A percentile compares a stretch with the other conserved stretches of the same genome.
phyloP scores from a whole-genome alignment of 2,888 invertebrate genomes.

The Drosophila anceps region DNA sequence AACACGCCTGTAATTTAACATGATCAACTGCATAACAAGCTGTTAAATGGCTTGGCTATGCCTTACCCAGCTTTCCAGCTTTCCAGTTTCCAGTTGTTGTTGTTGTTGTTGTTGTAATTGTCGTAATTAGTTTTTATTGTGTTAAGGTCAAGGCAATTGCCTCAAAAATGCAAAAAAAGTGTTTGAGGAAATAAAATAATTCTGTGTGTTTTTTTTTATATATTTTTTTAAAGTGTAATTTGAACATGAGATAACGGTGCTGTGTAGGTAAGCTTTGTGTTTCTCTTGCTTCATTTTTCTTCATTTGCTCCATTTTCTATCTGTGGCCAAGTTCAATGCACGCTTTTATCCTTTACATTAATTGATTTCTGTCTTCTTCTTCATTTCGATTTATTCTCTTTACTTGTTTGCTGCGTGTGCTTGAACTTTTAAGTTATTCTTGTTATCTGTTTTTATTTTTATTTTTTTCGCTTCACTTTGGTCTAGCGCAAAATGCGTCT shows the following conservation, averaged over 20 bases:
- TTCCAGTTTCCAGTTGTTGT: constrained; percentile 24
- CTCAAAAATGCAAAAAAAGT: constrained; percentile 62
- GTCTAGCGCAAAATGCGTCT: constrained; percentile 76
- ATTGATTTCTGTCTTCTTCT: constrained; percentile 52
- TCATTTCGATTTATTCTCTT: constrained; percentile 25
- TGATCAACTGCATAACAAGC: constrained; percentile 52
- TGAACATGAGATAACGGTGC: not conserved
- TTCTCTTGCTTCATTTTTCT: not conserved
- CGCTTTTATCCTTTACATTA: constrained; percentile 75
- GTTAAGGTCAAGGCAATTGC: constrained; percentile 83
- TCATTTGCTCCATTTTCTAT: not conserved
- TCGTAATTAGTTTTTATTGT: constrained; percentile 78
- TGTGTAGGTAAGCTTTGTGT: constrained; percentile 7
- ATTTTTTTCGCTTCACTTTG: constrained; percentile 37
- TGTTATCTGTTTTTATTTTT: constrained; percentile 17
- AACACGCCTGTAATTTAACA: constrained; percentile 30
- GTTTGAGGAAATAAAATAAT: constrained; percentile 63
- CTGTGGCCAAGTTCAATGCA: constrained; percentile 59
- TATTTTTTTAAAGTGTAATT: constrained; percentile 2
- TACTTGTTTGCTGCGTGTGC: constrained; percentile 48
- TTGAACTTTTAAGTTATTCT: constrained; percentile 79
- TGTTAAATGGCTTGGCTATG: constrained; percentile 53
- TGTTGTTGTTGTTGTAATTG: constrained; percentile 50
- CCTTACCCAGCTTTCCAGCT: constrained; percentile 38
- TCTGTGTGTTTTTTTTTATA: not conserved